Conservation (phyloP, 1,140 invertebrate species). For the Aphelinus certus region DNA sequence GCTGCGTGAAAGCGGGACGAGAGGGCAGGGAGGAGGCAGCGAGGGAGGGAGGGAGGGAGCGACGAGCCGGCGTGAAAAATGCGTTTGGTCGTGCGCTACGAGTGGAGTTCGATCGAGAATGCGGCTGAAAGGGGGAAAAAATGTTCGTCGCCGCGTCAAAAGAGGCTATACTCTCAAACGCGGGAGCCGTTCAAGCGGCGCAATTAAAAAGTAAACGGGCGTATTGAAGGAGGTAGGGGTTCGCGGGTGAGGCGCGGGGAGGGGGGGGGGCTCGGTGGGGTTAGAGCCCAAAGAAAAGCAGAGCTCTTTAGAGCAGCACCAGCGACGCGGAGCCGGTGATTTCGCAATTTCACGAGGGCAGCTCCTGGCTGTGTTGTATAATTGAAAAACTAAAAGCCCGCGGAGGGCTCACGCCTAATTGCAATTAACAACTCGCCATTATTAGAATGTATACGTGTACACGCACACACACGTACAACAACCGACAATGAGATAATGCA, state of each 20-base stretch:
- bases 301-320: slow-evolving; percentile 18
- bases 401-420: slow-evolving; percentile 54
- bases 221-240: no score
- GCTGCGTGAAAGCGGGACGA: slow-evolving; percentile 2
- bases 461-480: no score
- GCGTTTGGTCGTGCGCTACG: no score
- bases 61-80: background rate
- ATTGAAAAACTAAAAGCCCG: slow-evolving; percentile 39
- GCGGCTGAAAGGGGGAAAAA: no score
- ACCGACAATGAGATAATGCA: slow-evolving; percentile 65
- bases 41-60: slow-evolving; percentile 28
- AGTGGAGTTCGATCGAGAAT: no score
- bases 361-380: slow-evolving; percentile 12
- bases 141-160: no score
- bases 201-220: no score
- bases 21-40: slow-evolving; percentile 17
- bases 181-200: no score
- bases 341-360: slow-evolving; percentile 20
- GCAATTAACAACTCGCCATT: slow-evolving; percentile 66
- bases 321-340: slow-evolving; percentile 14
- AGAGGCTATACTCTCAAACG: no score
- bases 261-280: no score
- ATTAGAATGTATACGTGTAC: slow-evolving; percentile 63
- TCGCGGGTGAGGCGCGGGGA: no score
- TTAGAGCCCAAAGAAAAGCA: no score